Evolutionary conservation across 1,140 invertebrate genomes (phyloP), one percentile per base, ranked within the genome.

Genomic region (Euwallacea fornicatus): DNA sequence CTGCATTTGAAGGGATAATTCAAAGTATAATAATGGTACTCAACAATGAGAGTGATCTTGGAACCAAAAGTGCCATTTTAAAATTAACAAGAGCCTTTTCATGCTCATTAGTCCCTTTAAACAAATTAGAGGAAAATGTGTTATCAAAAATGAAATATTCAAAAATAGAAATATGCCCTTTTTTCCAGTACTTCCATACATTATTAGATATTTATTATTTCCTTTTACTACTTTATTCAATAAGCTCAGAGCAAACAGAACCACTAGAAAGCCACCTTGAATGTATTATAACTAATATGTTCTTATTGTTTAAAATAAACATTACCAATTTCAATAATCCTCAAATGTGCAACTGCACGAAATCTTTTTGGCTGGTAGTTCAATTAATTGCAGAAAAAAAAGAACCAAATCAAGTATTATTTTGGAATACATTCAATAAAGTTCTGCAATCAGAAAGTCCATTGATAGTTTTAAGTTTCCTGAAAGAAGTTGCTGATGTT

Each of bases 121-220:
- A 53, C 10, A 55, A 72, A 71, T 46, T 76, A 33, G 41, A 72
- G 43, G 65, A 76, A 6, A 64, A 67, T 47, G 42, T 76, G 53
- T 41, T 76, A 13, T 53, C 67, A n/a, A 77, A 76, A 65, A 53
- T 78, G 16, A 65, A 66, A 42, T 16, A 65, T 8, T 42, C 64
- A 54, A 71, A 47, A 41, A 47, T 73, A 47, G 46, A 70, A 33
- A 74, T 63, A 42, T 65, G 65, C 53, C 72, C 73, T 7, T 50
- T 77, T 42, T 75, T 65, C 72, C 67, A 76, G 21, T 80, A 78
- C 74, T 76, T 80, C 55, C 78, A 80, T 61, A 66, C 69, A 50
- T 75, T 75, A 59, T 55, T 76, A 9, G 77, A 77, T 13, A 59
- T 78, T 7, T 71, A 76, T 8, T 79, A 71, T 69, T 75, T 76